Conservation (phyloP, 92 coral and sea anemone genomes). For the Siderastrea siderea region DNA sequence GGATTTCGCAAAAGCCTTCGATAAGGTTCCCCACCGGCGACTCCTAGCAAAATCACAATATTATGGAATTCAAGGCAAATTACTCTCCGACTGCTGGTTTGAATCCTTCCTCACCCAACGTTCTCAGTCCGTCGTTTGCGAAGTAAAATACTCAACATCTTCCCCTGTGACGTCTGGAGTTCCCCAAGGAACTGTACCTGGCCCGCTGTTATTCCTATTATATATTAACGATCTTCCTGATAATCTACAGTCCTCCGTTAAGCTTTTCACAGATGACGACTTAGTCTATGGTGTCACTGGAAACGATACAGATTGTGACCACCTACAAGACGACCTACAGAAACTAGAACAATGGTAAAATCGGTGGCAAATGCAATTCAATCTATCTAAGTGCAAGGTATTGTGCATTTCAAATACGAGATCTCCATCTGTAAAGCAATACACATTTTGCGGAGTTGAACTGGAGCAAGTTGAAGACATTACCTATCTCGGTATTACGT, state of each 20-base stretch:
- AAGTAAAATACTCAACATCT: slow-evolving; percentile 25
- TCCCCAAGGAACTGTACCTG: background rate
- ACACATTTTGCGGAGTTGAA: slow-evolving; percentile 50
- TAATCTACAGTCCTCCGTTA: background rate
- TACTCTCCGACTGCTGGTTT: slow-evolving; percentile 34
- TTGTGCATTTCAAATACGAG: slow-evolving; percentile 45
- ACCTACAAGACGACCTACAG: slow-evolving; percentile 3
- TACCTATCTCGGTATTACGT: slow-evolving; percentile 43
- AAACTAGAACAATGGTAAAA: slow-evolving; percentile 37
- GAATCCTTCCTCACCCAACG: slow-evolving; percentile 55
- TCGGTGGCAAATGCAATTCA: slow-evolving; percentile 49
- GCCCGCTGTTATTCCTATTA: background rate
- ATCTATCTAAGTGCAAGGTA: slow-evolving; percentile 46
- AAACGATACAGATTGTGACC: background rate
- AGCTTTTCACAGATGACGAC: background rate
- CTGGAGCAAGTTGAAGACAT: slow-evolving; percentile 54
- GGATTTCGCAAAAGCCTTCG: slow-evolving; percentile 52
- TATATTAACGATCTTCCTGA: background rate
- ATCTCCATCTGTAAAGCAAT: slow-evolving; percentile 49
- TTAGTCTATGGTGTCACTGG: background rate
- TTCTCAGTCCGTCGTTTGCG: slow-evolving; percentile 40
- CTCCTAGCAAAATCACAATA: background rate
- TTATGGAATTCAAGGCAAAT: slow-evolving; percentile 5
- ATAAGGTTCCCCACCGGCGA: slow-evolving; percentile 53
- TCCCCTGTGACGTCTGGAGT: background rate